Conservation (phyloP, 2,797 vertebrate species). For the Xenops minutus region DNA sequence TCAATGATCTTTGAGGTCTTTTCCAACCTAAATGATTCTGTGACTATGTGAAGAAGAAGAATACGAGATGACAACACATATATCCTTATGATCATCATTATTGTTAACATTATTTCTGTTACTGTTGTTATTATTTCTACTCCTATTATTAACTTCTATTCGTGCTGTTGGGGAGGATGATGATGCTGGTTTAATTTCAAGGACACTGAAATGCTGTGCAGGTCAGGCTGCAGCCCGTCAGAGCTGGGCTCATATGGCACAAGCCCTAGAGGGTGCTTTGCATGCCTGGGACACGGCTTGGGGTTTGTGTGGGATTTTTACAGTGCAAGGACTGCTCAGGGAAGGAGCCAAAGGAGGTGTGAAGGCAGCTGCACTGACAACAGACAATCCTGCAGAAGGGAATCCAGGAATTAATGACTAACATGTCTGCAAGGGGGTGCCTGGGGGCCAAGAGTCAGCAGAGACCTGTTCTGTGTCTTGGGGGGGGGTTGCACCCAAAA, state of each 20-base stretch:
- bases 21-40: not conserved
- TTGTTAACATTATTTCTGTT: too few species aligned
- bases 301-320: not conserved
- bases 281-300: fast-evolving
- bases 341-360: not conserved
- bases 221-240: not conserved
- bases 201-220: not conserved
- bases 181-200: not conserved
- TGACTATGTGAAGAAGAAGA: not conserved
- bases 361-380: not conserved
- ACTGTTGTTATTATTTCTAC: not conserved
- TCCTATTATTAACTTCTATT: too few species aligned
- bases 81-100: not conserved
- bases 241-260: fast-evolving
- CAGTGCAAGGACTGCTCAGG: fast-evolving
- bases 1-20: not conserved
- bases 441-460: not conserved
- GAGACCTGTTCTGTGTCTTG: not conserved
- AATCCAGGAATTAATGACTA: not conserved
- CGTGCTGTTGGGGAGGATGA: not conserved
- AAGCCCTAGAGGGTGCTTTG: not conserved
- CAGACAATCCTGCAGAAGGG: not conserved
- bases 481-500: fast-evolving
- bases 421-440: fast-evolving
- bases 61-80: too few species aligned